phyloP scores from a whole-genome alignment of 2,888 invertebrate genomes.

The Chrysolina americana region DNA sequence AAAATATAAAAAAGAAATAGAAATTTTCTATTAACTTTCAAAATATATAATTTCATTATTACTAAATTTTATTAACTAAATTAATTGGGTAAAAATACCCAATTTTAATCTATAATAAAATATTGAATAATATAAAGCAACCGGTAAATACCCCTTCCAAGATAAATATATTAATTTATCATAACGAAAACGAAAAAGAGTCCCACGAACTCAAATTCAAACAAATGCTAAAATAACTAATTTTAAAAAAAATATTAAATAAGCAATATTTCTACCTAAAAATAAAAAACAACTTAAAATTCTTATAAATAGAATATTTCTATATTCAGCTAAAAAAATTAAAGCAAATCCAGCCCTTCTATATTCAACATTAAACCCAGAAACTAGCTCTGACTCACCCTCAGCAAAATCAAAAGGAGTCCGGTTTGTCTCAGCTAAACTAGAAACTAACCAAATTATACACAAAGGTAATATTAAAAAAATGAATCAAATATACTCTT shows the following conservation, averaged over 20 bases:
- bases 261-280: constrained; percentile 72
- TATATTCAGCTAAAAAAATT: constrained; percentile 82
- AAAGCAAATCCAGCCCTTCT: constrained; percentile 80
- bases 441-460: constrained; percentile 74
- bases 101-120: constrained; percentile 74
- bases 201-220: constrained; percentile 78
- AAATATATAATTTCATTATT: too few relatives aligned
- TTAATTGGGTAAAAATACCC: constrained; percentile 64
- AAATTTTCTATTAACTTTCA: constrained; percentile 74
- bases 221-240: constrained; percentile 74
- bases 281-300: constrained; percentile 75
- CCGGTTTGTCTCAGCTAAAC: constrained; percentile 81
- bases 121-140: constrained; percentile 76
- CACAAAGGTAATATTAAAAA: constrained; percentile 73
- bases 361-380: constrained; percentile 86
- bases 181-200: constrained; percentile 82
- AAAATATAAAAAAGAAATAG: constrained; percentile 77
- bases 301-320: constrained; percentile 80
- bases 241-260: constrained; percentile 73
- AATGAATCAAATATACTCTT: constrained; percentile 72
- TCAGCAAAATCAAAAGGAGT: constrained; percentile 87
- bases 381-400: constrained; percentile 84
- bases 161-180: constrained; percentile 81
- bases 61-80: constrained; percentile 63
- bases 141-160: constrained; percentile 77